These are phyloP conservation scores for Enteromius paludinosus DNA, from an alignment of 2,797 vertebrate genomes.

Conservation along the genomic window DNA sequence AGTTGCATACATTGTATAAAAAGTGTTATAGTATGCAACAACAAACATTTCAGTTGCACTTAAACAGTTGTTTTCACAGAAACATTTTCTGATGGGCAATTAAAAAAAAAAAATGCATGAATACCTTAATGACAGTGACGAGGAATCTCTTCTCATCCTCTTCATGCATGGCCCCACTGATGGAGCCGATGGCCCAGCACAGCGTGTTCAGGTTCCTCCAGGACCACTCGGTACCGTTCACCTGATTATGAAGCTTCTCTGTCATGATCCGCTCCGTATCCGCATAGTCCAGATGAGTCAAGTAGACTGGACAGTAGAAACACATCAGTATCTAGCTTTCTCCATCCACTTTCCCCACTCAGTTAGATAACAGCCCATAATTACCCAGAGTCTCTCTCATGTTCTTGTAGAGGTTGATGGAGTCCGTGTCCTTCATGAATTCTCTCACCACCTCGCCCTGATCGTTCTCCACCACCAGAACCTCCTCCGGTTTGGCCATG, in stretches of 20 bases:
- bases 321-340: neutral
- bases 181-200: conserved; percentile 98
- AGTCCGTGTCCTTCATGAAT: conserved; percentile 99
- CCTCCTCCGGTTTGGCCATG: conserved; percentile 98
- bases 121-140: conserved; percentile 97
- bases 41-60: neutral
- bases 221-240: conserved; percentile 97
- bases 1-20: neutral
- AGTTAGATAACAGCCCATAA: conserved; percentile 22
- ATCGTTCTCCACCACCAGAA: conserved; percentile 98
- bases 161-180: conserved; percentile 98
- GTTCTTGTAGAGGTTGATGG: conserved; percentile 98
- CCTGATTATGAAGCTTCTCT: conserved; percentile 98
- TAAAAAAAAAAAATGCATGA: neutral
- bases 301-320: conserved; percentile 83
- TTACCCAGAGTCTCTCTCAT: conserved; percentile 98
- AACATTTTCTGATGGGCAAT: neutral
- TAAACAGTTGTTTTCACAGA: neutral
- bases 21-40: neutral
- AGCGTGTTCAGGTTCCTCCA: conserved; percentile 98
- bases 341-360: neutral
- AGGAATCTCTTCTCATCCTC: conserved; percentile 98
- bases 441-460: conserved; percentile 97
- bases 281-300: conserved; percentile 97
- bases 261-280: conserved; percentile 99